Evolutionary conservation across 2,113 vertebrate genomes (phyloP), one percentile per base, ranked within the genome.

Genomic region (Ciconia stormi): DNA sequence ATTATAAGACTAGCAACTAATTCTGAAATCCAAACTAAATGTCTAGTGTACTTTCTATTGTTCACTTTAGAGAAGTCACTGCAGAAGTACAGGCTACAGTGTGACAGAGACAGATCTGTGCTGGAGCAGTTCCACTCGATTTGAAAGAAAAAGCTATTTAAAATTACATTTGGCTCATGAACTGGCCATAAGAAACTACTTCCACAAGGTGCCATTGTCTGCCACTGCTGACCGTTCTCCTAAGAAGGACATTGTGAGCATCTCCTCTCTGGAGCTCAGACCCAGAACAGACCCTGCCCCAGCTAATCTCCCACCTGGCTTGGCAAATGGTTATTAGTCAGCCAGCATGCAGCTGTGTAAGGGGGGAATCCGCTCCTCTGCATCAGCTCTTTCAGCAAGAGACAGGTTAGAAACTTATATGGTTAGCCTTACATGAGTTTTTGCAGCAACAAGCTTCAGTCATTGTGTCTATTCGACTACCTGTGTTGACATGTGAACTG

Each of bases 151-250:
- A 69, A 58, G 2, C 16, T n/a, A 25, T 32, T 77, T 89, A 46
- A 87, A 94, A 81, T 87, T 72, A 74, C 4, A n/a, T 87, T 74
- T 87, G 32, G 13, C 26, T 91, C 14, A 38, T 20, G 36, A 94
- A n/a, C 30, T 58, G 16, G 19, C 34, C 63, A 23, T 50, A 42
- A 84, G 74, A 93, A 73, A 7, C 6, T 58, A 22, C 13, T 74
- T 62, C 18, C 36, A 69, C 34, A 71, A 71, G 7, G 29, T 53
- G 25, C 13, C 10, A 55, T 63, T 83, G 7, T 36, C 63, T 78
- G 36, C 11, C 13, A 27, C 44, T 70, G 42, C 19, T 53, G 14
- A 3, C 10, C 8, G 9, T 84, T 87, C 55, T 62, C 46, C 56
- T 87, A 25, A 49, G 32, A 71, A 67, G 25, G 17, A 49, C 5